These are phyloP conservation scores for Monodelphis domestica DNA, from an alignment of 2,797 vertebrate genomes.

Conservation along the genomic window DNA sequence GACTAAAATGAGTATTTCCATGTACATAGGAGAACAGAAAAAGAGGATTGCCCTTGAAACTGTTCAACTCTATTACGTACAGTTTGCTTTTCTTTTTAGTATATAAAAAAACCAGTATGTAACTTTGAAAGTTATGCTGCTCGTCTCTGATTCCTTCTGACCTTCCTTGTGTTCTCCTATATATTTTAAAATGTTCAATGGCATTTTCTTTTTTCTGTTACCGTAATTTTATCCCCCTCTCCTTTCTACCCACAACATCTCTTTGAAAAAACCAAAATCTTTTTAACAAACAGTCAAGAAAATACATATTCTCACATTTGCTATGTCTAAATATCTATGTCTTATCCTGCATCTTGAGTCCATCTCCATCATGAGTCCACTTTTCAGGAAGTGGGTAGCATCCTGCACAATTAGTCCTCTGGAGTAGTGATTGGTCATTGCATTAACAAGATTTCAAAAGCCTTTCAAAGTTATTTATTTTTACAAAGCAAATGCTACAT, in stretches of 20 bases:
- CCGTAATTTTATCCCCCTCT: background rate
- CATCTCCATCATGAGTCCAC: background rate
- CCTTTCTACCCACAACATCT: background rate
- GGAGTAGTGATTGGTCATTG: background rate
- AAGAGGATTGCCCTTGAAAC: background rate
- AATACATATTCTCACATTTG: background rate
- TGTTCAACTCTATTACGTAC: background rate
- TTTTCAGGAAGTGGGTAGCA: background rate
- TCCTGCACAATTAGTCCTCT: background rate
- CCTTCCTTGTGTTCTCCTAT: background rate
- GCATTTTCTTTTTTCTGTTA: background rate
- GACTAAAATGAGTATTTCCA: background rate
- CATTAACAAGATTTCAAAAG: background rate
- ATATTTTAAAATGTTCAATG: background rate
- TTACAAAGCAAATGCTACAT: background rate
- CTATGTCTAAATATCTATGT: background rate
- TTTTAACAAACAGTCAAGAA: background rate
- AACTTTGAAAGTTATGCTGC: background rate
- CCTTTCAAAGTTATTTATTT: background rate
- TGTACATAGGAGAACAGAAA: background rate
- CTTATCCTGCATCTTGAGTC: background rate
- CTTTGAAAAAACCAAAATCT: background rate
- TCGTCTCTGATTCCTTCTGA: background rate
- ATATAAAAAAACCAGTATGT: background rate
- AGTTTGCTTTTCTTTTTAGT: background rate